phyloP scores from a whole-genome alignment of 2,797 vertebrate species.

The Astyanax mexicanus region DNA sequence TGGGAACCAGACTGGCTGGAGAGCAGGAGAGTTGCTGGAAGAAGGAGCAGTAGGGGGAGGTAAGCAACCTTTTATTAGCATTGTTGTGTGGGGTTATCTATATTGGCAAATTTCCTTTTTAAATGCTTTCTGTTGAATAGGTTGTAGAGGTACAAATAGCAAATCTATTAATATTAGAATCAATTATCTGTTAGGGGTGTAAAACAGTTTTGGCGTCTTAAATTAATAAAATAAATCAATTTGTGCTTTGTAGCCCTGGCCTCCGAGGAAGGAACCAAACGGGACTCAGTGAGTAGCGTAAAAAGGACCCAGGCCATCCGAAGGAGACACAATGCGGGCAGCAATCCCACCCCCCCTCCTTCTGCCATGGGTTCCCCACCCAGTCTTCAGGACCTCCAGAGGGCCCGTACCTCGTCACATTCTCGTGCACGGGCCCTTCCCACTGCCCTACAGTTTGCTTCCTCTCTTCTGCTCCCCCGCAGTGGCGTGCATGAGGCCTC shows the following conservation, averaged over 20 bases:
- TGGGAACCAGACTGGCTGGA: constrained; percentile 89
- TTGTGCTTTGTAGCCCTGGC: constrained; percentile 66
- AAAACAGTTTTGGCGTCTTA: neutral
- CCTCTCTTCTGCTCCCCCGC: constrained; percentile 86
- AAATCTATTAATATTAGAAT: too few species aligned
- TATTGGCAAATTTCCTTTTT: neutral
- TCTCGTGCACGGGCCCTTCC: constrained; percentile 87
- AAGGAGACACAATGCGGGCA: constrained; percentile 90
- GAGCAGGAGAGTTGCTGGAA: constrained; percentile 82
- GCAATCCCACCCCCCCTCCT: constrained; percentile 90
- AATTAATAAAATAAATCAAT: constrained; percentile 22
- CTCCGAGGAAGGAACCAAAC: constrained; percentile 80
- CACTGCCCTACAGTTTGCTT: constrained; percentile 90
- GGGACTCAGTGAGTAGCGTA: constrained; percentile 83
- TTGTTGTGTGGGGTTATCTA: neutral
- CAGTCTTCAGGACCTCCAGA: constrained; percentile 89
- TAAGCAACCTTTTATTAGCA: constrained; percentile 62
- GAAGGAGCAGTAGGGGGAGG: constrained; percentile 91
- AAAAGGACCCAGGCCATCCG: constrained; percentile 90
- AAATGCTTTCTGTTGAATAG: neutral
- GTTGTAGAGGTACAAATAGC: too few species aligned
- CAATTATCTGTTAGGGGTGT: too few species aligned
- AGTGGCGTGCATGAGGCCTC: constrained; percentile 90
- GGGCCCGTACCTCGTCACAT: constrained; percentile 85
- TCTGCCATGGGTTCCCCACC: constrained; percentile 93